phyloP scores from a whole-genome alignment of 2,797 vertebrate species.

The Manis javanica region DNA sequence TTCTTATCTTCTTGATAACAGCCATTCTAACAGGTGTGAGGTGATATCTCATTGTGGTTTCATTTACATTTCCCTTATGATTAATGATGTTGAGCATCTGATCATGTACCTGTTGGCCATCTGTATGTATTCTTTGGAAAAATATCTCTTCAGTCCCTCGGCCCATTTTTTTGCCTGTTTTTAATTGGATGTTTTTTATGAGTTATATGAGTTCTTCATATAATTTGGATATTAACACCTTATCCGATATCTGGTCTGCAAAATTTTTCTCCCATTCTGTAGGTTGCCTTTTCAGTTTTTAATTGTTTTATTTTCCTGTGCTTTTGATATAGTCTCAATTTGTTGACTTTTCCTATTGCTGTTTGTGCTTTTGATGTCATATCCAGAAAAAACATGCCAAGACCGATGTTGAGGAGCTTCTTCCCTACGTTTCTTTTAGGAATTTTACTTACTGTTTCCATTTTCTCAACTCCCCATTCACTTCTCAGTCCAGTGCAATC shows the following conservation, averaged over 20 bases:
- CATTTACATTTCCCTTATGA: not conserved
- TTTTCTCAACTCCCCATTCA: not conserved
- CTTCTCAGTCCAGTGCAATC: not conserved
- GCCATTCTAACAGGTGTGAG: not conserved
- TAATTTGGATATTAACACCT: not conserved
- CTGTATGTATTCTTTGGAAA: not conserved
- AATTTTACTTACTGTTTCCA: not conserved
- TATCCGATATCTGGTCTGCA: not conserved
- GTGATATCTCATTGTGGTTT: not conserved
- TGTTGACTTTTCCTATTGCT: not conserved
- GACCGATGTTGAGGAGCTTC: too few relatives aligned
- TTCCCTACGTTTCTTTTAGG: too few relatives aligned
- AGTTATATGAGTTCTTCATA: not conserved
- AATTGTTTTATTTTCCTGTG: not conserved
- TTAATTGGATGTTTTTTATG: not conserved
- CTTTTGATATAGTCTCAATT: not conserved
- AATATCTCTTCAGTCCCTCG: not conserved
- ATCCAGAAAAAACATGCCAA: too few relatives aligned
- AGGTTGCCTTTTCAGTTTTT: not conserved
- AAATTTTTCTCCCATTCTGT: not conserved
- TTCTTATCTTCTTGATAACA: not conserved
- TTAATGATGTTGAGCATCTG: not conserved
- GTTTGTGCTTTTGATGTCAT: not conserved
- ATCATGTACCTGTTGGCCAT: not conserved
- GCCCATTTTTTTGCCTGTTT: not conserved